Percentiles rank a stretch among this genome's conserved stretches.
Conservation (phyloP, 2,113 vertebrate species). For the Cochlearius cochlearius region DNA sequence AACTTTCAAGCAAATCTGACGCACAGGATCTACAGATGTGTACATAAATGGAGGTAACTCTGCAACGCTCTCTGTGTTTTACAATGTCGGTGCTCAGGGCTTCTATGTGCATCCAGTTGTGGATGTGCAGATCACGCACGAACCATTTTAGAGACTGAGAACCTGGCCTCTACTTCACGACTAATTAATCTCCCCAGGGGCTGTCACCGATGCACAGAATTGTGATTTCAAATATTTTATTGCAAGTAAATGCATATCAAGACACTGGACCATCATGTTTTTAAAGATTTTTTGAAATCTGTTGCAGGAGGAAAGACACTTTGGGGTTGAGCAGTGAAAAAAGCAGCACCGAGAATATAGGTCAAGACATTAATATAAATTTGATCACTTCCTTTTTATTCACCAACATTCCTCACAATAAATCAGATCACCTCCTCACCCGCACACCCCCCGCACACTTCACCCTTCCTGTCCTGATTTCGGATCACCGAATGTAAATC, state of each 20-base stretch:
- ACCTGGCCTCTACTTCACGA: background rate
- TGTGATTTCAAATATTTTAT: slow-evolving; percentile 4
- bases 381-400: slow-evolving; percentile 85
- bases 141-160: background rate
- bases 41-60: background rate
- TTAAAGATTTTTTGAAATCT: slow-evolving; percentile 24
- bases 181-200: background rate
- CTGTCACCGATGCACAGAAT: background rate
- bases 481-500: slow-evolving; percentile 89
- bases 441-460: slow-evolving; percentile 32
- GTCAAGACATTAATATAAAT: slow-evolving; percentile 85
- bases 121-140: background rate
- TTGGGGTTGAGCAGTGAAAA: slow-evolving; percentile 54
- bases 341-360: slow-evolving; percentile 73
- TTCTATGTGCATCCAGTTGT: background rate
- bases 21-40: background rate
- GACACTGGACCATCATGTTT: background rate
- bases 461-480: slow-evolving; percentile 81
- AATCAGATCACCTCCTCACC: slow-evolving; percentile 79
- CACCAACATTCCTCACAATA: slow-evolving; percentile 84
- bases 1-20: background rate
- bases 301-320: slow-evolving; percentile 47
- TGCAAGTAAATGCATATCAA: background rate
- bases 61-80: background rate
- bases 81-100: background rate